Conservation (phyloP, 2,797 vertebrate species). For the Melopsittacus undulatus region DNA sequence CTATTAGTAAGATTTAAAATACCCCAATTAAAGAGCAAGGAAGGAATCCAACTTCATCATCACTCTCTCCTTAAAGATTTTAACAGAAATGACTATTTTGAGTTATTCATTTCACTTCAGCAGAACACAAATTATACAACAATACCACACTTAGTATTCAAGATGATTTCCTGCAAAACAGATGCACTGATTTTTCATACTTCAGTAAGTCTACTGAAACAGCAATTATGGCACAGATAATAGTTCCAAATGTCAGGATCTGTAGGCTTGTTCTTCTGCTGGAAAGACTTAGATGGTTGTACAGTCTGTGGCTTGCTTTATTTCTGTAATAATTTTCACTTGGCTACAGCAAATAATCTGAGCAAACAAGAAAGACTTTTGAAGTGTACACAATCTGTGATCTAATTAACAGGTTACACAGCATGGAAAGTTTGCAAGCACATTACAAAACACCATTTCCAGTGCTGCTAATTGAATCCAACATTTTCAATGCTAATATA, state of each 20-base stretch:
- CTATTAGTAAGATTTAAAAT: not conserved
- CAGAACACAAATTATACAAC: not conserved
- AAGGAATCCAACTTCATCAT: not conserved
- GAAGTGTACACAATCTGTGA: not conserved
- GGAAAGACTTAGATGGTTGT: not conserved
- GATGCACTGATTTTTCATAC: not conserved
- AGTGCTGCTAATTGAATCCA: not conserved
- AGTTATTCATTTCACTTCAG: not conserved
- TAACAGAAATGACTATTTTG: not conserved
- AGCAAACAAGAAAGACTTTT: not conserved
- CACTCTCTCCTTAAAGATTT: not conserved
- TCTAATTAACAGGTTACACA: not conserved
- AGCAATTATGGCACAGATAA: slow-evolving; percentile 1
- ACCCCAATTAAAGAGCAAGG: not conserved
- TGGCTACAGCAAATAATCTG: not conserved
- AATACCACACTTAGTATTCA: not conserved
- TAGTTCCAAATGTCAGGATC: not conserved
- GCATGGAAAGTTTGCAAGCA: slow-evolving; percentile 10
- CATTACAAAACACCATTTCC: not conserved
- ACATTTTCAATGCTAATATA: not conserved
- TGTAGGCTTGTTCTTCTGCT: not conserved
- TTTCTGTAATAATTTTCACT: not conserved
- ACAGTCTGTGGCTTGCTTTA: not conserved
- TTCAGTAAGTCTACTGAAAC: not conserved
- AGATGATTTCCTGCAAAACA: not conserved